phyloP scores from a whole-genome alignment of 1,140 invertebrate genomes.

The Cotesia vestalis region DNA sequence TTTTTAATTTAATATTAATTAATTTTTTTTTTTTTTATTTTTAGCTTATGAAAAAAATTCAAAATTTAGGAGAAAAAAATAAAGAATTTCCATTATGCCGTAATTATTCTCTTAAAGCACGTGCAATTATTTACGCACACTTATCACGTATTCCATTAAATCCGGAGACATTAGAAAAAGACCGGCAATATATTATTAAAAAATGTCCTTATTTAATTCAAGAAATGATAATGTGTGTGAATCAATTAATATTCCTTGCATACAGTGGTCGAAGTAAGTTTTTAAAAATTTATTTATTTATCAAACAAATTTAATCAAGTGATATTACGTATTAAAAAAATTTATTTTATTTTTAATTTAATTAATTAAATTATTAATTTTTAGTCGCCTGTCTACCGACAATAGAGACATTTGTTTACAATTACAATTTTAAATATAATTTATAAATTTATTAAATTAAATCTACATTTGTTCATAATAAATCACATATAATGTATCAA shows the following conservation, averaged over 20 bases:
- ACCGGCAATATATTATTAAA: conserved; percentile 87
- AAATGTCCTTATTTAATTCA: conserved; percentile 96
- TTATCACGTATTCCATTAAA: conserved; percentile 84
- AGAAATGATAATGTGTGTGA: conserved; percentile 96
- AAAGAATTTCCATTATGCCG: conserved; percentile 92
- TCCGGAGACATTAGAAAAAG: conserved; percentile 82
- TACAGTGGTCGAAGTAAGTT: conserved; percentile 86
- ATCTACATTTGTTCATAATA: neutral
- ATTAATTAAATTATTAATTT: too few relatives aligned
- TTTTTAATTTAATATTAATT: neutral
- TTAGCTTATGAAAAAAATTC: conserved; percentile 89
- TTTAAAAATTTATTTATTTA: neutral
- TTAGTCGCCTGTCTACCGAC: conserved; percentile 81
- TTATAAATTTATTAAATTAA: neutral
- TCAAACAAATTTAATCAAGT: too few relatives aligned
- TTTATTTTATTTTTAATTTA: conserved; percentile 5
- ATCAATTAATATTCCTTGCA: conserved; percentile 91
- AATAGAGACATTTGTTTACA: conserved; percentile 77
- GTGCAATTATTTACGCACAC: conserved; percentile 94
- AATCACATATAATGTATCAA: conserved; percentile 9
- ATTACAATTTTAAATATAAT: too few relatives aligned
- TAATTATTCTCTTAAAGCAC: conserved; percentile 95
- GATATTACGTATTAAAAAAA: conserved; percentile 3
- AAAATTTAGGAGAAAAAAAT: conserved; percentile 92
- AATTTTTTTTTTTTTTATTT: conserved; percentile 52